Evolutionary conservation across 2,113 vertebrate species (phyloP), one percentile per base, ranked within the genome.

Genomic region (Turdus rufiventris): DNA sequence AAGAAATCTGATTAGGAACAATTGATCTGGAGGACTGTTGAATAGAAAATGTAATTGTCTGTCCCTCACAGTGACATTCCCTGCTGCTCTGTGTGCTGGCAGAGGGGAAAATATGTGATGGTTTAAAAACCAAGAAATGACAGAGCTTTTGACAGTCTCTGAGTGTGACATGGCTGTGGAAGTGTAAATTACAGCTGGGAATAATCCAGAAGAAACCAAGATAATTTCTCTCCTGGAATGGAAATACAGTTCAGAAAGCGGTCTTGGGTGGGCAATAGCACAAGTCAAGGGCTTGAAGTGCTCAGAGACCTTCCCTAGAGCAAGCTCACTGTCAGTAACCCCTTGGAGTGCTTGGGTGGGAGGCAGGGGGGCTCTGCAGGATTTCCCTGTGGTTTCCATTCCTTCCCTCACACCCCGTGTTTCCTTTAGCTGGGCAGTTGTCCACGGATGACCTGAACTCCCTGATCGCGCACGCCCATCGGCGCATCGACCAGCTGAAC

Each of bases 401-500:
- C 24, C 56, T 58, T 33, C 36, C 18, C 65, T 91, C 8, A 96
- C 0, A 1, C 15, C 25, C 24, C 4, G 29, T 83, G 29, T 96
- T 63, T 58, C 34, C 88, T 65, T 26, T 9, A 99, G 99, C 99
- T 12, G 99, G 98, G 40, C 98, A 98, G 92, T 89, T 99, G 60
- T 99, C 98, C 5, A 60, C 93, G 0, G 99, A 99, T 0, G 99
- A 99, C 94, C 96, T 99, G 47, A 99, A 99, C 50, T 98, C 99
- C 1, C 98, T 99, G 65, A 99, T 99, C 2, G 99, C 99, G 2
- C 99, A 99, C 0, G 99, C 99, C 1, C 99, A 99, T 91, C 99
- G 99, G 1, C 99, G 99, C 77, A 99, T 99, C 3, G 99, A 99
- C 96, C 99, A 99, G 95, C 95, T 99, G 10, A 99, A 99, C 96